Evolutionary conservation across 1,140 invertebrate genomes (phyloP), one percentile per base, ranked within the genome.

Genomic region (Brachionus calyciflorus): DNA sequence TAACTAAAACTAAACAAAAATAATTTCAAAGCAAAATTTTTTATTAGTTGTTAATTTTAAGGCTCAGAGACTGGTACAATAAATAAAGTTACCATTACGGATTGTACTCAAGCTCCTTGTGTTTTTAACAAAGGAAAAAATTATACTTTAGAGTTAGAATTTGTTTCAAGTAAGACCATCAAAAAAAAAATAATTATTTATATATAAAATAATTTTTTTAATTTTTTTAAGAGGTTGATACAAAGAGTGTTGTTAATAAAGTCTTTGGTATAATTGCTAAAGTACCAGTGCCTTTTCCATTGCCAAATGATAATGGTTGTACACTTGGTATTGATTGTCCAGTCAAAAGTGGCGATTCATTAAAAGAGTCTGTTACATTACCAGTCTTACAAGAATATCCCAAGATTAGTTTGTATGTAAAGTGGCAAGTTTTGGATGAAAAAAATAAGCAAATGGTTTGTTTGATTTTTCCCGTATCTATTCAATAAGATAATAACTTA

Each of bases 261-360:
- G 69, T 73, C 4, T 73, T 37, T 26, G 69, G 69, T 51, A 51
- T 55, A 21, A 49, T 73, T 24, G 69, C 69, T 40, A 55, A 55
- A 37, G 5, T 73, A 49, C 46, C 46, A n/a, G 69, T 73, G 9
- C 69, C 69, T 5, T 73, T 73, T 41, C 69, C 69, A 51, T 41
- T 73, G 24, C 69, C 69, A 73, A 49, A 73, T n/a, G 46, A 19
- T 21, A 30, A 73, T 30, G 69, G 46, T 21, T 73, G 69, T 37
- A 40, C 69, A 0, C 46, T 73, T 12, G 69, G 69, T 21, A 73
- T 73, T 14, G 30, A 24, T 49, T 73, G 69, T 51, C 69, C 69
- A 1, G 69, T 73, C 28, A 55, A 51, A 49, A 37, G 9, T 51
- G 69, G 69, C n/a, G 33, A 73, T 40, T 40, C 30, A 10, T 19